Conservation (phyloP, 2,797 vertebrate genomes). For the Manis crassicaudata region DNA sequence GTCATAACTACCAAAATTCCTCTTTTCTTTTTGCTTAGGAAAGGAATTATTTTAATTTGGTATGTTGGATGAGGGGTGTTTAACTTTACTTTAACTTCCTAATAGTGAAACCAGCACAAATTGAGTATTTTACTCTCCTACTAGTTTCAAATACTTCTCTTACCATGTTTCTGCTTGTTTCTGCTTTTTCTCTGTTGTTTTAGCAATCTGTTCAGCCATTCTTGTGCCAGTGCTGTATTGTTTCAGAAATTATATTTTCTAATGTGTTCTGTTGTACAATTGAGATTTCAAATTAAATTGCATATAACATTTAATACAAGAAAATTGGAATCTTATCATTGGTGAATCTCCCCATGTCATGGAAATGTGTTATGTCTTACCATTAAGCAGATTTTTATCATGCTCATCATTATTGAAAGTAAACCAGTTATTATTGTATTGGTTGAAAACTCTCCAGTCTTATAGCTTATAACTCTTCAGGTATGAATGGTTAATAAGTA, state of each 20-base stretch:
- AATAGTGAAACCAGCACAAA: background rate
- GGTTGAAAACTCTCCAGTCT: background rate
- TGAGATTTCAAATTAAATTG: background rate
- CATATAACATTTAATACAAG: background rate
- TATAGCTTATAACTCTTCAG: background rate
- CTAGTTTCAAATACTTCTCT: background rate
- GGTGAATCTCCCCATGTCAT: background rate
- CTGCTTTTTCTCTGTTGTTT: background rate
- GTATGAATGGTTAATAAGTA: background rate
- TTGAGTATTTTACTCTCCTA: background rate
- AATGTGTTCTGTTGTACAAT: background rate
- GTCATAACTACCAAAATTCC: background rate
- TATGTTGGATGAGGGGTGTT: background rate
- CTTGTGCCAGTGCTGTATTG: rapidly evolving
- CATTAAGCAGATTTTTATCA: background rate
- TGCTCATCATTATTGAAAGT: background rate
- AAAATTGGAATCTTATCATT: background rate
- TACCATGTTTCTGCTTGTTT: background rate
- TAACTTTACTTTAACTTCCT: background rate
- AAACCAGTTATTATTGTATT: background rate
- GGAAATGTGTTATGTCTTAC: background rate
- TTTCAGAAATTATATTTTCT: background rate
- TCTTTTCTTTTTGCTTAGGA: background rate
- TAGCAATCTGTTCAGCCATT: background rate
- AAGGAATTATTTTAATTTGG: background rate